Conservation (phyloP, 2,113 vertebrate species). For the Odontophorus gujanensis region DNA sequence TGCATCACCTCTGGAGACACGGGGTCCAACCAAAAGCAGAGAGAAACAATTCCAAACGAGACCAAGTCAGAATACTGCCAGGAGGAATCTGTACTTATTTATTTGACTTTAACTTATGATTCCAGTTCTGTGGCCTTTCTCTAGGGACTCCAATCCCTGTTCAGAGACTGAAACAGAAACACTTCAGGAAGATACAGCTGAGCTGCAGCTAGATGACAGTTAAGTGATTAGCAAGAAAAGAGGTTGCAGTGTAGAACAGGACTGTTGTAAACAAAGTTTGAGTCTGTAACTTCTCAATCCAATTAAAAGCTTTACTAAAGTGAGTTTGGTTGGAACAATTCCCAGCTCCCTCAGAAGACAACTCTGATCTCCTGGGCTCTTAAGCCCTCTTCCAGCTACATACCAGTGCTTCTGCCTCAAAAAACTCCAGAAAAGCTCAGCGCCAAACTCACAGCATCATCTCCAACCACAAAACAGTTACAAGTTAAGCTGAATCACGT, state of each 20-base stretch:
- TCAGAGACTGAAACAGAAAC: neutral
- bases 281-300: neutral
- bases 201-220: neutral
- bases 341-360: neutral
- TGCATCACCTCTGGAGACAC: neutral
- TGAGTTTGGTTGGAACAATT: neutral
- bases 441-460: neutral
- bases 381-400: neutral
- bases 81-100: neutral
- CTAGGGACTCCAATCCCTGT: rapidly evolving
- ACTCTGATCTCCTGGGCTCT: neutral
- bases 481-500: neutral
- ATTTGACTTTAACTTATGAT: neutral
- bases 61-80: neutral
- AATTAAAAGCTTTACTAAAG: neutral
- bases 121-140: neutral
- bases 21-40: neutral
- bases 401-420: neutral
- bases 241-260: neutral
- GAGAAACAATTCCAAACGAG: neutral
- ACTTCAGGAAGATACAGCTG: neutral
- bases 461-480: neutral
- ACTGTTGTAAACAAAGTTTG: neutral
- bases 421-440: neutral
- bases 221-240: neutral